These are phyloP conservation scores for Saguinus midas DNA, from an alignment of 2,113 vertebrate species.

Conservation along the genomic window DNA sequence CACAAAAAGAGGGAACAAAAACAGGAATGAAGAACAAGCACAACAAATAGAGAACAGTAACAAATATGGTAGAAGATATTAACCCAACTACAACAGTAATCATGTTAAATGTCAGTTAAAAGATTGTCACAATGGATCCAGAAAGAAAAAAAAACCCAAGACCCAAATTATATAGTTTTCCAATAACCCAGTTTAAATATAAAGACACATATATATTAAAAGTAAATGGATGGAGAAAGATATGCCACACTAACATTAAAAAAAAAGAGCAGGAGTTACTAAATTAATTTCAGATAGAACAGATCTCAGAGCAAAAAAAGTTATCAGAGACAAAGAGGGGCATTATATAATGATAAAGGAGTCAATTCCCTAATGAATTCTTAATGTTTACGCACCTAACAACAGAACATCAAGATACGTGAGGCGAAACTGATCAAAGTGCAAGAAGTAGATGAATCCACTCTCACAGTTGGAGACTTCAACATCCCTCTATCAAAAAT, in stretches of 20 bases:
- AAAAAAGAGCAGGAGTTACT: neutral
- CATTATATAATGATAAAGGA: neutral
- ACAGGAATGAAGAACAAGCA: neutral
- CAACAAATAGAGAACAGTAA: neutral
- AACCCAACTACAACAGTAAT: neutral
- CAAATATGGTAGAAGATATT: neutral
- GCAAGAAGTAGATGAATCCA: neutral
- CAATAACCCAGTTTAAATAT: neutral
- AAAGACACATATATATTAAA: neutral
- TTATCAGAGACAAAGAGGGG: neutral
- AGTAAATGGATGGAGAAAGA: neutral
- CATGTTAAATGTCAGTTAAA: neutral
- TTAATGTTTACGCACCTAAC: neutral
- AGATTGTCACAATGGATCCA: neutral
- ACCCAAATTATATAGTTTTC: neutral
- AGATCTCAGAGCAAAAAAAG: neutral
- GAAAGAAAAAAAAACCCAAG: neutral
- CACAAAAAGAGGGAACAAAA: neutral
- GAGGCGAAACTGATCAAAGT: neutral
- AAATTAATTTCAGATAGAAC: neutral
- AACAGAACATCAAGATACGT: neutral
- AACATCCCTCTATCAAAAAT: neutral
- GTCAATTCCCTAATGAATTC: neutral
- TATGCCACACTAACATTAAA: neutral
- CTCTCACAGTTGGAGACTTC: neutral